Percentiles rank a stretch among this genome's conserved stretches.
phyloP scores from a whole-genome alignment of 1,140 invertebrate species.

The Drosophila tsacasi region DNA sequence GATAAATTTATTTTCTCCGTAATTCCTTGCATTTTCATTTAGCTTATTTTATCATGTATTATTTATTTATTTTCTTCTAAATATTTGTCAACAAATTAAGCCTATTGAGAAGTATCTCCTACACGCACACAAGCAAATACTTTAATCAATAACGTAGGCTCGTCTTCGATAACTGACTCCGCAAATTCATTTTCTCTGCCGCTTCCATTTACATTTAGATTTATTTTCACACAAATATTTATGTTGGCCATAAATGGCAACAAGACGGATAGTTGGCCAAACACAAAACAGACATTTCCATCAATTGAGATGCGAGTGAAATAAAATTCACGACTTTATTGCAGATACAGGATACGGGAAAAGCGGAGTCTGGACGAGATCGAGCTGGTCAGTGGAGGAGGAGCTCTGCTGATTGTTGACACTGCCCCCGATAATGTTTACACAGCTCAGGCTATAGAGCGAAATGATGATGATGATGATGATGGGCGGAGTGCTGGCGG shows the following conservation, averaged over 20 bases:
- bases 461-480: constrained; percentile 7
- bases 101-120: neutral
- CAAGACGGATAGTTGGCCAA: constrained; percentile 56
- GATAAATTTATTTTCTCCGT: neutral
- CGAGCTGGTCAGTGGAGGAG: constrained; percentile 8
- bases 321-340: constrained; percentile 40
- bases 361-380: constrained; percentile 44
- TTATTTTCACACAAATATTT: constrained; percentile 68
- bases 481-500: constrained; percentile 42
- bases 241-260: constrained; percentile 32
- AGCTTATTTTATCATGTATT: neutral
- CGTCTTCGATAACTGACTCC: constrained; percentile 8
- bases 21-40: neutral
- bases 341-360: constrained; percentile 57
- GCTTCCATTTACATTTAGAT: constrained; percentile 62
- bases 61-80: constrained; percentile 8
- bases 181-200: constrained; percentile 19
- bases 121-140: constrained; percentile 7
- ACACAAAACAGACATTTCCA: constrained; percentile 21
- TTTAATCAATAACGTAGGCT: constrained; percentile 11
- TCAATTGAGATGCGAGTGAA: constrained; percentile 31
- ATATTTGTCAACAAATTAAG: constrained; percentile 19
- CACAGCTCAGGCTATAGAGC: constrained; percentile 4
- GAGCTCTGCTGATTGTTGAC: constrained; percentile 55
- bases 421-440: constrained; percentile 46